phyloP scores from a whole-genome alignment of 2,113 vertebrate species.

The Empidonax alnorum region DNA sequence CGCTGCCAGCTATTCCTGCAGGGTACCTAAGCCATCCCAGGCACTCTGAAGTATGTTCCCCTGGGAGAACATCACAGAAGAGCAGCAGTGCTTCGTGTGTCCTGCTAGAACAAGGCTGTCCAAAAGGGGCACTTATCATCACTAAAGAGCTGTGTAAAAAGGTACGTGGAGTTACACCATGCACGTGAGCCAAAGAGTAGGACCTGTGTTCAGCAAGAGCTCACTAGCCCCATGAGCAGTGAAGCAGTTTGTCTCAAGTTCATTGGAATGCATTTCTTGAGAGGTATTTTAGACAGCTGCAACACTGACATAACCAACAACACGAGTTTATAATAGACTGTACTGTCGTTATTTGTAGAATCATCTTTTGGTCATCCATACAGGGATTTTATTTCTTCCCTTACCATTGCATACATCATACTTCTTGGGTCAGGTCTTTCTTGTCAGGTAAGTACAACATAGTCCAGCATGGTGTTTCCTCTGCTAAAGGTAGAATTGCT shows the following conservation, averaged over 20 bases:
- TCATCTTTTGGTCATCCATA: neutral
- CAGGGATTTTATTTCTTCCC: neutral
- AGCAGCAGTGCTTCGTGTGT: slow-evolving; percentile 1
- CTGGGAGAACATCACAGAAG: neutral
- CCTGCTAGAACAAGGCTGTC: slow-evolving; percentile 7
- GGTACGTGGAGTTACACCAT: neutral
- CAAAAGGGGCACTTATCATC: neutral
- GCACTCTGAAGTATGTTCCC: neutral
- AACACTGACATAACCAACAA: neutral
- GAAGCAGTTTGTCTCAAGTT: neutral
- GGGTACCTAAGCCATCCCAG: slow-evolving; percentile 34
- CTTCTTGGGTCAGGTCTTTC: neutral
- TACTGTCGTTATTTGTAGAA: neutral
- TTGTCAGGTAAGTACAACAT: neutral
- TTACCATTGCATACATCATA: neutral
- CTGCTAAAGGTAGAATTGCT: neutral
- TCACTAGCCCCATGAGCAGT: neutral
- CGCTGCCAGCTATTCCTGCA: slow-evolving; percentile 38
- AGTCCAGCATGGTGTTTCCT: neutral
- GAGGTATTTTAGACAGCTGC: neutral
- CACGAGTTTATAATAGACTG: neutral
- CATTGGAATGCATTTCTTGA: neutral
- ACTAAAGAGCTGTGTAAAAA: neutral
- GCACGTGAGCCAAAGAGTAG: neutral
- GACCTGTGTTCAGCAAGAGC: neutral